Evolutionary conservation across 2,888 invertebrate genomes (phyloP).

Genomic region (Drosophila quinaria): DNA sequence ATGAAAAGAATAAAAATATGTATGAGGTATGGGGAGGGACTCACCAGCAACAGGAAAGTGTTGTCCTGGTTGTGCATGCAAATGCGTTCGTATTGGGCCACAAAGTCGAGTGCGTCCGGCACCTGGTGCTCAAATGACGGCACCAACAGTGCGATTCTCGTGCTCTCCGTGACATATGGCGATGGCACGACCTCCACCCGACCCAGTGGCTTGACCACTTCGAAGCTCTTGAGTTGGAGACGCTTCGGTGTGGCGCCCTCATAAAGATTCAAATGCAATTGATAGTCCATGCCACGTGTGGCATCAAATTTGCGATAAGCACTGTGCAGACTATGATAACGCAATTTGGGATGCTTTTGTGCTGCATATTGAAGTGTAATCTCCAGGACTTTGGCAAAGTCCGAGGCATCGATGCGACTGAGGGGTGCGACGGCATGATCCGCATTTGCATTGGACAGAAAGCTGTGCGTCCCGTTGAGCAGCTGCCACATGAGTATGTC

Average conservation of each 20-base stretch:
- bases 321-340: constrained; percentile 88
- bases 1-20: no score
- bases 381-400: constrained; percentile 88
- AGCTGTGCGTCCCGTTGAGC: constrained; percentile 93
- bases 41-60: constrained; percentile 90
- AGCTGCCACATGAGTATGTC: constrained; percentile 95
- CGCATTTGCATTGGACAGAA: constrained; percentile 93
- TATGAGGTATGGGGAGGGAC: constrained; percentile 36
- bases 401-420: constrained; percentile 89
- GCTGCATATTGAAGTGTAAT: constrained; percentile 86
- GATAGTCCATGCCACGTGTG: constrained; percentile 94
- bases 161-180: constrained; percentile 98
- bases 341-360: constrained; percentile 87
- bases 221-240: constrained; percentile 88
- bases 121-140: constrained; percentile 88
- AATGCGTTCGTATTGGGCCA: constrained; percentile 90
- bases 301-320: constrained; percentile 93
- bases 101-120: constrained; percentile 88
- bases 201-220: constrained; percentile 94
- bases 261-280: constrained; percentile 89
- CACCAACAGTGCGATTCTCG: constrained; percentile 91
- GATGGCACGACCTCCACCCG: constrained; percentile 95
- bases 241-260: constrained; percentile 78
- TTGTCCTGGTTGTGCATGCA: constrained; percentile 93
- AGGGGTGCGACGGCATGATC: constrained; percentile 90